Percentiles rank a stretch among this genome's conserved stretches.
phyloP scores from a whole-genome alignment of 2,888 invertebrate genomes.

The Drosophila testacea region DNA sequence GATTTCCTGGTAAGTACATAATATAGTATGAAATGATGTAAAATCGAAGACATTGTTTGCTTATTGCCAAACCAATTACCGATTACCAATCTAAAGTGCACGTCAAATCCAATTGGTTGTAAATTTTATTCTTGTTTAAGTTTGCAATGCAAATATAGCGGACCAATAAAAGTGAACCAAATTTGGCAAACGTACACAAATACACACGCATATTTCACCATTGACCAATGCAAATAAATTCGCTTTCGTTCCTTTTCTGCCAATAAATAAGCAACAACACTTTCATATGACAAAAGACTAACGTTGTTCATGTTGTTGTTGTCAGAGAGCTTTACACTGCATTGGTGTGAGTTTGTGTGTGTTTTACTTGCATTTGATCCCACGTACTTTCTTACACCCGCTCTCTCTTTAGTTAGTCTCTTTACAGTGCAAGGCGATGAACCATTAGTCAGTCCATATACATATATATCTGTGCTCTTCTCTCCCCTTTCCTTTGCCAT shows the following conservation, averaged over 20 bases:
- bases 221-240: background rate
- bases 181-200: background rate
- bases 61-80: background rate
- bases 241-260: background rate
- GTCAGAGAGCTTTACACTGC: background rate
- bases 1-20: background rate
- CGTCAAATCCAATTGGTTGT: background rate
- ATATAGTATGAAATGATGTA: background rate
- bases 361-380: background rate
- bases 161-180: background rate
- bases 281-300: background rate
- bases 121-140: background rate
- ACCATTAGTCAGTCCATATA: constrained; percentile 30
- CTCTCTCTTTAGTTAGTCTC: background rate
- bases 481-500: background rate
- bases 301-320: background rate
- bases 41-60: background rate
- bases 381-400: background rate
- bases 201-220: background rate
- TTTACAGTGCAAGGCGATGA: background rate
- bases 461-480: background rate
- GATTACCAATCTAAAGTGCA: background rate
- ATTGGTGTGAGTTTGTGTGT: background rate
- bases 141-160: background rate
- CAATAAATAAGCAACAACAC: background rate